phyloP scores from a whole-genome alignment of 2,113 vertebrate genomes.

The Protomyctophum bolini region DNA sequence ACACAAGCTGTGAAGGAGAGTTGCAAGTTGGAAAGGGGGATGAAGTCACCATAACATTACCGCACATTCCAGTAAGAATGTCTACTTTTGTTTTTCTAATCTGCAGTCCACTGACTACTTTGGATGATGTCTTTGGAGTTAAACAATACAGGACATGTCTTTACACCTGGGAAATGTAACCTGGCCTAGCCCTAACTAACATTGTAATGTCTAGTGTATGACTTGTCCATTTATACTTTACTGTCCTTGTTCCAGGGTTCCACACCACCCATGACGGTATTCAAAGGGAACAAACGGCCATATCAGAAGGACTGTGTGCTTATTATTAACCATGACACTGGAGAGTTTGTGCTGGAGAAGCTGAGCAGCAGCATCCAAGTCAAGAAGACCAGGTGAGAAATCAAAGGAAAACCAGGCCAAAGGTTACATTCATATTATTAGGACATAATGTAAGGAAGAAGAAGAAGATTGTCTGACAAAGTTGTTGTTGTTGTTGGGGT shows the following conservation, averaged over 20 bases:
- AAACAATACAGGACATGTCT: too few relatives aligned
- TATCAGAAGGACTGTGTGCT: conserved; percentile 99
- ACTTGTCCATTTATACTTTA: too few relatives aligned
- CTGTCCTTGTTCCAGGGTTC: conserved; percentile 82
- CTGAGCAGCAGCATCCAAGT: conserved; percentile 98
- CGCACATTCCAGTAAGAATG: conserved; percentile 91
- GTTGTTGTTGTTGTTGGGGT: too few relatives aligned
- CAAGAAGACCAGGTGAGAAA: conserved; percentile 94
- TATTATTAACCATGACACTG: conserved; percentile 98
- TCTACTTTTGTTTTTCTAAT: background rate
- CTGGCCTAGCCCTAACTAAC: too few relatives aligned
- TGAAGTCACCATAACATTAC: conserved; percentile 96
- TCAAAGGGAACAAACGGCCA: conserved; percentile 97
- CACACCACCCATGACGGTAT: conserved; percentile 97
- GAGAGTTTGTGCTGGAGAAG: conserved; percentile 95
- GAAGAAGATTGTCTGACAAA: too few relatives aligned
- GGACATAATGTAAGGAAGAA: background rate
- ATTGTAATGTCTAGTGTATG: background rate
- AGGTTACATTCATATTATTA: background rate
- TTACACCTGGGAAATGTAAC: too few relatives aligned
- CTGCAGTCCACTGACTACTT: background rate
- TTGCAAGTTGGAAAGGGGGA: conserved; percentile 98
- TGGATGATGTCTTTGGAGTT: too few relatives aligned
- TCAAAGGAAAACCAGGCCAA: background rate
- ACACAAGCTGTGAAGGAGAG: conserved; percentile 95